These are phyloP conservation scores for Sigmodon hispidus DNA, from an alignment of 2,113 vertebrate genomes.

Conservation along the genomic window DNA sequence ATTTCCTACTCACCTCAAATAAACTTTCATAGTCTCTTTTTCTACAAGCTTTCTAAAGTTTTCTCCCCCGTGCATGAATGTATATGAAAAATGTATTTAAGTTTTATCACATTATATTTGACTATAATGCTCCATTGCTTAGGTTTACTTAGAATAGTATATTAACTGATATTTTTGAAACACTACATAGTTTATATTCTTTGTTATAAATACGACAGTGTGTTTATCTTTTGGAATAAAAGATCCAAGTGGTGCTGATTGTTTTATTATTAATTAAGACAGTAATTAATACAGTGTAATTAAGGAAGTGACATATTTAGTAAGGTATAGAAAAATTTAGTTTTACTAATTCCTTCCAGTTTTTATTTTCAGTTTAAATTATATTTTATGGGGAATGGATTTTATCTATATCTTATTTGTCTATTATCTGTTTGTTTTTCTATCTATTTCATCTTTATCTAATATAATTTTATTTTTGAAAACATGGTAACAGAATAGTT, in stretches of 20 bases:
- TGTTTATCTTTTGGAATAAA: neutral
- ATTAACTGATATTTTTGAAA: neutral
- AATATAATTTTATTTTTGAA: neutral
- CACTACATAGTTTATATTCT: neutral
- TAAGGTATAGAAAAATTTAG: neutral
- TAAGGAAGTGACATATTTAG: neutral
- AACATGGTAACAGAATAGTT: neutral
- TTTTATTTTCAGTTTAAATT: neutral
- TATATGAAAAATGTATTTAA: neutral
- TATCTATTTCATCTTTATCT: neutral
- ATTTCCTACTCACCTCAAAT: neutral
- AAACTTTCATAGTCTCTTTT: neutral
- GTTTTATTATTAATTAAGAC: neutral
- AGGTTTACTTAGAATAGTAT: neutral
- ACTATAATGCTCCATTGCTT: too few species aligned
- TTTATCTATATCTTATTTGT: neutral
- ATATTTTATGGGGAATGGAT: neutral
- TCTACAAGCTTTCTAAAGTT: neutral
- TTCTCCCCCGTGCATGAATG: neutral
- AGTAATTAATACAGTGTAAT: neutral
- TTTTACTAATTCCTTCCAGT: neutral
- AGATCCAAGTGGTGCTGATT: neutral
- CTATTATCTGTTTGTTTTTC: neutral
- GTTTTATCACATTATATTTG: neutral
- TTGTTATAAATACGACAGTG: neutral